These are phyloP conservation scores for Heliconius eleuchia DNA, from an alignment of 1,140 invertebrate species.

Conservation along the genomic window DNA sequence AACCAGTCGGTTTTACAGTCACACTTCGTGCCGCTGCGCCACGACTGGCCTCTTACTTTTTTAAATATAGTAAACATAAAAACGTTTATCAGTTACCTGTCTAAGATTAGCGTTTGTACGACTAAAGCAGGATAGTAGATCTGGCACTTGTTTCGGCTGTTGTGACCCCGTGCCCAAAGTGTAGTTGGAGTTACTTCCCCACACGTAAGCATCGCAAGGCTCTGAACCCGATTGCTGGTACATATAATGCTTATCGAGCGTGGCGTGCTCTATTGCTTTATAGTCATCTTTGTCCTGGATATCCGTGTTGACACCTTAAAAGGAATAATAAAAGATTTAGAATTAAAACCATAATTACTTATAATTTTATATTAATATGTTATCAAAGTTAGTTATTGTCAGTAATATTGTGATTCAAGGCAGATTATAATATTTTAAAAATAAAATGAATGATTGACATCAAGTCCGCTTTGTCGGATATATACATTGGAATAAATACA, in stretches of 20 bases:
- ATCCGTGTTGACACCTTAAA: conserved; percentile 69
- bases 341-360: no score
- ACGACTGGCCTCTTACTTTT: no score
- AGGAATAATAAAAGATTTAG: no score
- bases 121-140: conserved; percentile 71
- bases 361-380: background rate
- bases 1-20: no score
- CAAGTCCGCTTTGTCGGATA: no score
- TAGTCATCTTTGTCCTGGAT: conserved; percentile 78
- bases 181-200: conserved; percentile 89
- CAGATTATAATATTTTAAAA: no score
- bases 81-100: conserved; percentile 54
- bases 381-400: no score
- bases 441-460: no score
- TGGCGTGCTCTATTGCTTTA: conserved; percentile 71
- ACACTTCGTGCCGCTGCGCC: no score
- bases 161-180: conserved; percentile 83
- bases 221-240: conserved; percentile 50
- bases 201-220: conserved; percentile 84
- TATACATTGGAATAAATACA: no score
- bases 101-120: conserved; percentile 65
- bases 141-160: conserved; percentile 65
- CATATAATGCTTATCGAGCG: conserved; percentile 74
- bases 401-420: no score
- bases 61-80: no score